A percentile compares a stretch with the other conserved stretches of the same genome.
phyloP scores from a whole-genome alignment of 1,140 invertebrate genomes.

The Glossosoma conforme region DNA sequence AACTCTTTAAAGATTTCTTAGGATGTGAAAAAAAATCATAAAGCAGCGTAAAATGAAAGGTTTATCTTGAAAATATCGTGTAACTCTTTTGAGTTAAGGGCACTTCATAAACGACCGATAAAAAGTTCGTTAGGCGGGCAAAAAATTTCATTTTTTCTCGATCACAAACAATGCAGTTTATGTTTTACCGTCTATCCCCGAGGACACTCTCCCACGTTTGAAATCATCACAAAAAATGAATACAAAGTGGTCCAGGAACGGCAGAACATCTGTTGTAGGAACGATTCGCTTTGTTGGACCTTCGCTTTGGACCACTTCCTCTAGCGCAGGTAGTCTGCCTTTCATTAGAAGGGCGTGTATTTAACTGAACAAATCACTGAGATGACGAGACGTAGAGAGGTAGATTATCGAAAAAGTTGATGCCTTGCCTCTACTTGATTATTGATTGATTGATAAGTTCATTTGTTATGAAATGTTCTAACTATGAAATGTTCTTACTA shows the following conservation, averaged over 20 bases:
- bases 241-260: constrained; percentile 11
- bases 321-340: constrained; percentile 21
- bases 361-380: too few relatives aligned
- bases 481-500: too few relatives aligned
- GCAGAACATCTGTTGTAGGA: constrained; percentile 25
- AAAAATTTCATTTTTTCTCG: constrained; percentile 1
- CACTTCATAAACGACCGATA: background rate
- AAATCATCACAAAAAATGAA: constrained; percentile 17
- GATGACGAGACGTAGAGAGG: too few relatives aligned
- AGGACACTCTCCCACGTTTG: constrained; percentile 19
- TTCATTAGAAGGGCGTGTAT: constrained; percentile 9
- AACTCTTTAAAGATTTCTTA: too few relatives aligned
- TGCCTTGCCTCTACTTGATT: too few relatives aligned
- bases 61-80: too few relatives aligned
- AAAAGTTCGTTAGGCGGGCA: background rate
- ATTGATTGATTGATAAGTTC: too few relatives aligned
- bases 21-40: too few relatives aligned
- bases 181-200: background rate
- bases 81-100: background rate
- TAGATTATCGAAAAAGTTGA: too few relatives aligned
- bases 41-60: too few relatives aligned
- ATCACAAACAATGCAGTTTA: background rate
- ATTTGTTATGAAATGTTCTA: too few relatives aligned
- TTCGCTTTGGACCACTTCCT: constrained; percentile 25
- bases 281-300: constrained; percentile 22